Base-by-base conservation (phyloP, 2,888 invertebrate species). In the Meta bourneti region DNA sequence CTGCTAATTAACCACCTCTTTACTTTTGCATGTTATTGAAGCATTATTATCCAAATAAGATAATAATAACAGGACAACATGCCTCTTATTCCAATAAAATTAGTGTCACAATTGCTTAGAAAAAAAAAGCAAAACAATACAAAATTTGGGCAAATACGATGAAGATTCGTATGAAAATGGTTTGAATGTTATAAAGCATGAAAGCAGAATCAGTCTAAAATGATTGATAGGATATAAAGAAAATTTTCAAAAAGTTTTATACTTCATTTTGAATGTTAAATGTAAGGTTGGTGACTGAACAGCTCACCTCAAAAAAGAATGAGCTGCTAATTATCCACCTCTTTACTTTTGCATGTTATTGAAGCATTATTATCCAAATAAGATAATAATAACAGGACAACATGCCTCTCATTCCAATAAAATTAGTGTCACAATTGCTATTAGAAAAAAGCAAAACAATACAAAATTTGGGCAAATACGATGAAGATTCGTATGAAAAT, bases 261-360 rank as follows among this genome's bases (percentile, higher is more conserved):
- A n/a, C n/a, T 34, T 34, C 4, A 34, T 34, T 34, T 34, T 34
- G 34, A 34, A 34, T 34, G 34, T 34, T 34, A 11, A 72, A 16
- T 83, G 72, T 83, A 16, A 13, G 69, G 19, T 54, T 54, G 34
- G 75, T n/a, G 77, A 85, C 75, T 85, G 75, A 19, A 72, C 52
- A 85, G 72, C n/a, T 72, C 5, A 19, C 49, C 52, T 48, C 49
- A 83, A 19, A 72, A 70, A 81, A 49, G 2, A 8, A 48, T 0
- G 72, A 83, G 72, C 52, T 83, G 83, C 83, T 83, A 83, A 83
- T 83, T 83, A 72, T 8, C 51, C 72, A 52, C 19, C 74, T 20
- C 20, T n/a, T 72, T 52, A 51, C 48, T 83, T 9, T 85, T 49
- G 85, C 77, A 78, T 70, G 79, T 16, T 85, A 61, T 54, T 69